Evolutionary conservation across 2,888 invertebrate species (phyloP), one percentile per base, ranked within the genome.

Genomic region (Neoaliturus tenellus): DNA sequence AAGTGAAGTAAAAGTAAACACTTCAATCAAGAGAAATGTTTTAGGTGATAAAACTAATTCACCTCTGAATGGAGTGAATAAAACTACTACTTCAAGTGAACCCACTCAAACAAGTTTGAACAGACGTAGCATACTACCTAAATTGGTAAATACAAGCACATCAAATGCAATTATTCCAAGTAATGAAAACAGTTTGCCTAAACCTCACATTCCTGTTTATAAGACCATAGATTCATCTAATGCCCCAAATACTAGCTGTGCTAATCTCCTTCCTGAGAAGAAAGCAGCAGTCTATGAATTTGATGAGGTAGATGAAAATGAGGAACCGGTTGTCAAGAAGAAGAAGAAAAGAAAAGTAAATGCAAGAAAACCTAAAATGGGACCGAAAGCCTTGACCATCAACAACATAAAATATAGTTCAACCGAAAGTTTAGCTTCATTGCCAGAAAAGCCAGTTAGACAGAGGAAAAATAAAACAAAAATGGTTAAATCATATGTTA

Each of bases 251-350:
- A 35, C 23, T 10, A 33, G 14, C 1, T n/a, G 44, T n/a, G n/a
- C n/a, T n/a, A 25, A 33, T 31, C 33, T 51, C n/a, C 48, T 31
- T 23, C 31, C 28, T 12, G 48, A 20, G 17, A 51, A 51, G 48
- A 81, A 81, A 28, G 35, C 48, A 51, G 51, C 48, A 23, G 33
- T 86, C 23, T 86, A 86, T 69, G 86, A 86, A 17, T 86, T 86
- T 83, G 86, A 86, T 83, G 86, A 86, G 81, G 69, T 84, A 2
- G 86, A 86, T 48, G 86, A 86, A 81, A 85, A 84, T 85, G 86
- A 86, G 51, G 55, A 69, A 23, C 85, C 85, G 20, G 80, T 83
- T 23, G 80, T 48, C 2, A 86, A 86, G 58, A 86, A 84, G 73
- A 86, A 84, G 83, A 73, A 82, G 17, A 85, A 85, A 39, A 82